Conservation (phyloP, 2,888 invertebrate species). For the Eugnorisma glareosa region DNA sequence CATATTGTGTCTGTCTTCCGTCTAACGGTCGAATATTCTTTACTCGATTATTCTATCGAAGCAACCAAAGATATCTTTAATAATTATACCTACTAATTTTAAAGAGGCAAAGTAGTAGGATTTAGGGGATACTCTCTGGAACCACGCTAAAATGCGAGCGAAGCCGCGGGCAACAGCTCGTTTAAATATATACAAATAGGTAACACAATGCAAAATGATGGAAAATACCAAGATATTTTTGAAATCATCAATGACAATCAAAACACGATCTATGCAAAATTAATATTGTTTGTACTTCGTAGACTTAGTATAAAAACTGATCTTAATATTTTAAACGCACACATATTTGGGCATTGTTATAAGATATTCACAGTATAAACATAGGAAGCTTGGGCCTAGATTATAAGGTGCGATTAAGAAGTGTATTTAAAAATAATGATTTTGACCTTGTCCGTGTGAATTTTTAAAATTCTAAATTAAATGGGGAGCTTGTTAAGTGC, state of each 20-base stretch:
- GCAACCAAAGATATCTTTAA: neutral
- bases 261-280: neutral
- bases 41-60: neutral
- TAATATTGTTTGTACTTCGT: neutral
- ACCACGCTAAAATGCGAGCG: no score
- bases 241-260: neutral
- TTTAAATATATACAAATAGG: neutral
- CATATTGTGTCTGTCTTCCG: neutral
- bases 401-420: constrained; percentile 24
- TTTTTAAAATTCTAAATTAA: constrained; percentile 30
- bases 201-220: neutral
- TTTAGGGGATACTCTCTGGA: no score
- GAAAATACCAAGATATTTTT: neutral
- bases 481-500: constrained; percentile 15
- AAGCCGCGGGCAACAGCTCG: no score
- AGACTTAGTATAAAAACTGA: constrained; percentile 5
- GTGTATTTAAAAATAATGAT: constrained; percentile 27
- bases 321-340: constrained; percentile 27
- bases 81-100: no score
- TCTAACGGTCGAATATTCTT: neutral
- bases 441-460: constrained; percentile 46
- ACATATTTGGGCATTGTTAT: constrained; percentile 13
- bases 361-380: constrained; percentile 3
- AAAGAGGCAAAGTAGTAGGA: no score
- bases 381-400: constrained; percentile 40